phyloP scores from a whole-genome alignment of 2,797 vertebrate genomes.

The Mormyrus proboscirostris region DNA sequence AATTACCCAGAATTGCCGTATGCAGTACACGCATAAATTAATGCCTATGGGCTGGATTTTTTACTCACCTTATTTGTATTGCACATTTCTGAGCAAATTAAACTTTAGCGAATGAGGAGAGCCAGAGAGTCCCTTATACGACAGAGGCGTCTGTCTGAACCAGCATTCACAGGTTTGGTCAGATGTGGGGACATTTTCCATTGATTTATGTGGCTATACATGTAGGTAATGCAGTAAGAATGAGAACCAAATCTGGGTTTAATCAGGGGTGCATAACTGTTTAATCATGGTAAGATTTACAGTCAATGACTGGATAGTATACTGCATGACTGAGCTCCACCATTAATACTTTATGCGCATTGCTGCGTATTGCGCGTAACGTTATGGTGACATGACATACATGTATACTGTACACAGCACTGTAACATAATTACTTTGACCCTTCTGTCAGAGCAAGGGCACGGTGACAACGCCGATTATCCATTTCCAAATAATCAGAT shows the following conservation, averaged over 20 bases:
- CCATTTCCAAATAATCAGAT: background rate
- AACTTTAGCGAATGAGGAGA: background rate
- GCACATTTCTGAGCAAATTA: background rate
- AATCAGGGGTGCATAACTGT: background rate
- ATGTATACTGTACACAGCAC: background rate
- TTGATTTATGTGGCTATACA: background rate
- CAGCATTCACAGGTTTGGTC: background rate
- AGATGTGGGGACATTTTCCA: background rate
- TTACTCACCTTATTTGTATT: background rate
- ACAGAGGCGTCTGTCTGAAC: background rate
- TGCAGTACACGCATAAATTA: background rate
- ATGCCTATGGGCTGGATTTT: background rate
- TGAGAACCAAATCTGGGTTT: background rate
- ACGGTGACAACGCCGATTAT: background rate
- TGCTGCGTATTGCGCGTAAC: background rate
- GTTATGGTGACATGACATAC: background rate
- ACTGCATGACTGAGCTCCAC: background rate
- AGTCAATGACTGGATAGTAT: background rate
- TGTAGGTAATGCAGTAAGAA: background rate
- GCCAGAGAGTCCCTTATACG: background rate
- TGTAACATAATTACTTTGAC: background rate
- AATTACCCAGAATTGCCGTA: background rate
- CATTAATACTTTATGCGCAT: slow-evolving; percentile 18
- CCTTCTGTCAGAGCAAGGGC: background rate
- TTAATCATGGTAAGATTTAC: background rate